These are phyloP conservation scores for Reticulitermes speratus DNA, from an alignment of 1,140 invertebrate genomes.

Conservation along the genomic window DNA sequence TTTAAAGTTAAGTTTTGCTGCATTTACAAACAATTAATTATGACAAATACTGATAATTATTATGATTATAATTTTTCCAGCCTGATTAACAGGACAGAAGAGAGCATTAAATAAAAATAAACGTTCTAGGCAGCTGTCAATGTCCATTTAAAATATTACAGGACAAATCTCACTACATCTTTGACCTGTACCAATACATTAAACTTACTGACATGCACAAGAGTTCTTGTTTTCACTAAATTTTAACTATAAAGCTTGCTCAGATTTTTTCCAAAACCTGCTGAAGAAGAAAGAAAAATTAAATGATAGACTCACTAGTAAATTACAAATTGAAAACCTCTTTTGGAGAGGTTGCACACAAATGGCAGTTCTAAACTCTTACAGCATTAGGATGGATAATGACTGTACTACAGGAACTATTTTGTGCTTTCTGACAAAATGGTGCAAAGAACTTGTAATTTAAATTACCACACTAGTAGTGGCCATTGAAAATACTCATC, in stretches of 20 bases:
- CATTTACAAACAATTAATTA: background rate
- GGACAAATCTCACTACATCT: constrained; percentile 10
- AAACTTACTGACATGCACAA: background rate
- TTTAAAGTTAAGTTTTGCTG: background rate
- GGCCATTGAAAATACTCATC: background rate
- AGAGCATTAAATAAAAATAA: background rate
- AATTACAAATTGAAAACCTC: too few relatives aligned
- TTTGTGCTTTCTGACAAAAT: background rate
- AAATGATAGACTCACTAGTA: too few relatives aligned
- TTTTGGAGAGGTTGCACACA: too few relatives aligned
- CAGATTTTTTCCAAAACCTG: too few relatives aligned
- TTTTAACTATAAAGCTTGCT: background rate
- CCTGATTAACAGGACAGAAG: background rate
- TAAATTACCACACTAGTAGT: background rate
- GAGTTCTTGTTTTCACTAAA: background rate
- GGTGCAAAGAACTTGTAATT: background rate
- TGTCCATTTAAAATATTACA: background rate
- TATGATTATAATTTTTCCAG: background rate
- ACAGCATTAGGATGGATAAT: too few relatives aligned
- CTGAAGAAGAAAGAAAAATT: too few relatives aligned
- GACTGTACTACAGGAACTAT: background rate
- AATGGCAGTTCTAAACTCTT: too few relatives aligned
- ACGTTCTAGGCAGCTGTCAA: background rate
- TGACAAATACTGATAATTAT: background rate
- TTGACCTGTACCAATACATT: background rate